Evolutionary conservation across 2,888 invertebrate genomes (phyloP).

Genomic region (Phytoseiulus persimilis): DNA sequence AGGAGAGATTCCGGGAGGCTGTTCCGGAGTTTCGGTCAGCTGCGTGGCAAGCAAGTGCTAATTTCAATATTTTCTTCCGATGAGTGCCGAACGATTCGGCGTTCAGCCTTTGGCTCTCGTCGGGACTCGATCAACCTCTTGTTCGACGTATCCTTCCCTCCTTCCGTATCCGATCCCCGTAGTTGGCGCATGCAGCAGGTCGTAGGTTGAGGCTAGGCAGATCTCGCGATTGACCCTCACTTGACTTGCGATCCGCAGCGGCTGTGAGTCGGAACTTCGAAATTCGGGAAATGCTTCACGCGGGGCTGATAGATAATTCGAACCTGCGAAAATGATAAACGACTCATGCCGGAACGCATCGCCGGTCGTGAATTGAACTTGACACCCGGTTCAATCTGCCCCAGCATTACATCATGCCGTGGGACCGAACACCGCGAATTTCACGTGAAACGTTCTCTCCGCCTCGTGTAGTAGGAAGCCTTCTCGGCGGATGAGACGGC

Average conservation of each 20-base stretch:
- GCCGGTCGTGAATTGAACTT: neutral
- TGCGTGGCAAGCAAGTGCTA: too few species aligned
- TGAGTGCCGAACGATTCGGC: too few species aligned
- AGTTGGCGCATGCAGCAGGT: too few species aligned
- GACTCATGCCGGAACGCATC: neutral
- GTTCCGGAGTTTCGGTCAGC: too few species aligned
- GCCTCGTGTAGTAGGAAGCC: neutral
- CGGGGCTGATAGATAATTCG: neutral
- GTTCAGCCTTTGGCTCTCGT: too few species aligned
- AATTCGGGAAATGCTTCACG: neutral
- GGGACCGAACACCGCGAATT: neutral
- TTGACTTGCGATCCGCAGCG: neutral
- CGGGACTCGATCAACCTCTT: too few species aligned
- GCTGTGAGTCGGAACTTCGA: too few species aligned
- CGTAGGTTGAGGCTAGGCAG: neutral
- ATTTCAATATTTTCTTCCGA: too few species aligned
- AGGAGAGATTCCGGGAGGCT: too few species aligned
- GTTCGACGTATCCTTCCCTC: too few species aligned
- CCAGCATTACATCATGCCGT: neutral
- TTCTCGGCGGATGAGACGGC: too few species aligned
- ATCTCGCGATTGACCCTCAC: neutral
- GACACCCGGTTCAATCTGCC: neutral
- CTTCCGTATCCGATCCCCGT: too few species aligned
- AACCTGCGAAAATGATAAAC: neutral
- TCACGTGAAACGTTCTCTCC: neutral